phyloP scores from a whole-genome alignment of 2,113 vertebrate species.

The Naja naja region DNA sequence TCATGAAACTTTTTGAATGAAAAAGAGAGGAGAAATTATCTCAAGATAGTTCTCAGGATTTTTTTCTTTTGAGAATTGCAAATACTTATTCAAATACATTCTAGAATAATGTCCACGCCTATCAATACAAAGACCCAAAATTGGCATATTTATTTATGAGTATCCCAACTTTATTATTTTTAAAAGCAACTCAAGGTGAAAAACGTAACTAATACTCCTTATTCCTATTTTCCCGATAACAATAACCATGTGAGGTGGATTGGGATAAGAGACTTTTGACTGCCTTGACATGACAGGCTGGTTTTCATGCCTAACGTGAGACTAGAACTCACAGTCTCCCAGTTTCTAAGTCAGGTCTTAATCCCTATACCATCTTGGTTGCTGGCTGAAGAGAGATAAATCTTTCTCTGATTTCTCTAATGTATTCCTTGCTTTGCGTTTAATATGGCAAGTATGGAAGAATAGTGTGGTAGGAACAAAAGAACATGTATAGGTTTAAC shows the following conservation, averaged over 20 bases:
- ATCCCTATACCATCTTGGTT: background rate
- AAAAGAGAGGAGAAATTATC: background rate
- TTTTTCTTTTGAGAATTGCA: background rate
- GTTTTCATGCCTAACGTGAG: background rate
- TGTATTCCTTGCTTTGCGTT: background rate
- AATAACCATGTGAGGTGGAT: background rate
- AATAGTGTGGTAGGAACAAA: background rate
- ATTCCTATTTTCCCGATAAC: background rate
- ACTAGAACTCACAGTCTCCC: background rate
- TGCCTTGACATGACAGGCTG: background rate
- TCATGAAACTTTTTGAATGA: constrained; percentile 19
- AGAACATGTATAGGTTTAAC: background rate
- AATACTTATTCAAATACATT: constrained; percentile 5
- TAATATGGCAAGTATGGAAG: background rate
- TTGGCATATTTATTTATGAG: background rate
- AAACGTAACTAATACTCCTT: background rate
- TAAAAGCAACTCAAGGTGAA: background rate
- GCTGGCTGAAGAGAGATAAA: background rate
- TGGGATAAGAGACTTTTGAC: background rate
- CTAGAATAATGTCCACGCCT: background rate
- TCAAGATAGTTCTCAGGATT: constrained; percentile 21
- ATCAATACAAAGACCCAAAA: background rate
- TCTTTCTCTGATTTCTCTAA: background rate
- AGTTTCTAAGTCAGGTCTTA: background rate
- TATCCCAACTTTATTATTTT: background rate